phyloP scores from a whole-genome alignment of 2,888 invertebrate genomes.

The Metacarcinus magister region DNA sequence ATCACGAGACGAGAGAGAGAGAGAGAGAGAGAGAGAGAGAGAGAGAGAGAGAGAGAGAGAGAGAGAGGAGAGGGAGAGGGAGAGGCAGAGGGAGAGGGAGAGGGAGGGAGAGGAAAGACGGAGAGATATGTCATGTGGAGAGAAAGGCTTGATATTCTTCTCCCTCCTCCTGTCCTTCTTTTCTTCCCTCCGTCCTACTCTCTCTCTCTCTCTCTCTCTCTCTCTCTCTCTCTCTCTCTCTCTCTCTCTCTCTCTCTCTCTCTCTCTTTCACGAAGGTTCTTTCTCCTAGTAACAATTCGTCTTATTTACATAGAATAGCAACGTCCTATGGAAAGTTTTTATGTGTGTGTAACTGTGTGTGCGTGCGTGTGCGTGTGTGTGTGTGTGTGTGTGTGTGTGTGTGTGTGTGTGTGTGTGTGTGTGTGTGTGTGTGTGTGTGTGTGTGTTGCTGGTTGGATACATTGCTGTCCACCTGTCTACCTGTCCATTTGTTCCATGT shows the following conservation, averaged over 20 bases:
- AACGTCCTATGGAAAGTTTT: not conserved
- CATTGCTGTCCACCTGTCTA: not conserved
- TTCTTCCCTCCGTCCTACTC: not conserved
- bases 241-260: conserved; percentile 26
- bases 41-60: not conserved
- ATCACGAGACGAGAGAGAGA: not conserved
- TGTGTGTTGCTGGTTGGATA: not conserved
- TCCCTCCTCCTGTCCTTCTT: not conserved
- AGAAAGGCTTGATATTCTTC: conserved; percentile 3
- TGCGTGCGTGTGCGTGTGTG: not conserved
- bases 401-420: conserved; percentile 2
- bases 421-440: conserved; percentile 2
- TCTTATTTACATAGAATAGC: conserved; percentile 11
- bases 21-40: not conserved
- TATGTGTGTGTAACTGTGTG: not conserved
- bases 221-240: conserved; percentile 28
- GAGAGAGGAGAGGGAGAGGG: not conserved
- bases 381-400: conserved; percentile 16
- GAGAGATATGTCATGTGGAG: not conserved
- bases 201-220: not conserved
- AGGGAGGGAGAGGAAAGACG: not conserved
- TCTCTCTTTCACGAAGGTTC: no score
- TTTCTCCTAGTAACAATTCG: not conserved
- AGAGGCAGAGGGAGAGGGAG: not conserved
- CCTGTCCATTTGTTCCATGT: not conserved